Base-by-base conservation (phyloP, 2,888 invertebrate species). In the Calliopum simillimum region DNA sequence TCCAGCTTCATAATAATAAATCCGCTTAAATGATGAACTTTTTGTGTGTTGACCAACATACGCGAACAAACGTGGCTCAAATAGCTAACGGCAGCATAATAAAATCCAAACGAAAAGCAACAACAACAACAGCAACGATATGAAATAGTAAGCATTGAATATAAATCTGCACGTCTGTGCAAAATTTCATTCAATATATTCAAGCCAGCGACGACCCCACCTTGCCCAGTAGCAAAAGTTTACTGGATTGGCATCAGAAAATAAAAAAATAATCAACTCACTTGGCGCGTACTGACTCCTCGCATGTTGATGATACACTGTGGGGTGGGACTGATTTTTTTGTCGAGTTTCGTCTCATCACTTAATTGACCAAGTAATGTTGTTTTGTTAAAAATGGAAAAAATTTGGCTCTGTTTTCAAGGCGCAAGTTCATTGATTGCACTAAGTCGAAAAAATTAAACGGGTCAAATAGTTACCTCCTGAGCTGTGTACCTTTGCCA, bases 21-120 rank as follows among this genome's bases (percentile, higher is more conserved):
- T 25, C 64, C 41, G 51, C 64, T 64, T 64, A 64, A 51, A 64
- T 41, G 51, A 49, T 64, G 41, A 51, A 19, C 64, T 51, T 16
- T 58, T 55, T 13, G n/a, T n/a, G 25, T 25, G 51, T 25, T 64
- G 64, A 53, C 64, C 64, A 64, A 64, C 51, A 14, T 19, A 33
- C 33, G 33, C 33, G 33, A 33, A 33, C 33, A 33, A 41, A 59
- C 41, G 59, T 59, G 43, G 43, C 19, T 43, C 41, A n/a, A 43
- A 43, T 8, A 41, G 59, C 59, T 3, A 43, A 21, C 47, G 21
- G n/a, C 61, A 62, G 46, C 61, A 62, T 11, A 51, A 23, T 56
- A 25, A 12, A 33, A 2, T 16, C 19, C 21, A 19, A n/a, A 14
- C 5, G 6, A 41, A 64, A 12, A 51, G 43, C 59, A 59, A 58